phyloP scores from a whole-genome alignment of 2,888 invertebrate species.

The Papilio gigon region DNA sequence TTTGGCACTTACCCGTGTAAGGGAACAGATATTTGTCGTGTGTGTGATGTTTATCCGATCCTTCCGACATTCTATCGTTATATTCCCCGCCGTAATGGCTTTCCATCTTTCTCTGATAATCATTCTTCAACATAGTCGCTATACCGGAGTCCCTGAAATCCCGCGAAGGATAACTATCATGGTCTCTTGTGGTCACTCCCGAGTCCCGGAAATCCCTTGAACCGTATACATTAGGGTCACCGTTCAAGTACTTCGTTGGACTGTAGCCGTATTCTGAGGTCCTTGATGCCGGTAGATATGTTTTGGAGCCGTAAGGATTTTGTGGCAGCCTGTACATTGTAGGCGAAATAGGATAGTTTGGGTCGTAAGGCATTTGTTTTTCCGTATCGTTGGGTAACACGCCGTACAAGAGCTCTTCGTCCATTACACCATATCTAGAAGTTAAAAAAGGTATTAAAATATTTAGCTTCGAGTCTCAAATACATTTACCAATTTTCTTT shows the following conservation, averaged over 20 bases:
- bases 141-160: conserved; percentile 78
- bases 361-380: conserved; percentile 77
- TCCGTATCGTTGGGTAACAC: conserved; percentile 69
- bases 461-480: not conserved
- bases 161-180: conserved; percentile 72
- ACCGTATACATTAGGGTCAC: conserved; percentile 69
- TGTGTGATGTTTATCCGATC: conserved; percentile 87
- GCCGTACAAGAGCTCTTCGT: conserved; percentile 77
- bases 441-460: not conserved
- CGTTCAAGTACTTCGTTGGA: conserved; percentile 73
- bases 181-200: conserved; percentile 69
- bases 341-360: conserved; percentile 77
- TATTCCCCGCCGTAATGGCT: conserved; percentile 78
- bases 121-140: conserved; percentile 79
- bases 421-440: conserved; percentile 75
- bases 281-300: conserved; percentile 66
- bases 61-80: conserved; percentile 85
- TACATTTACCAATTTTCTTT: not conserved
- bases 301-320: conserved; percentile 79
- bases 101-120: conserved; percentile 78
- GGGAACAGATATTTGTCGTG: conserved; percentile 92
- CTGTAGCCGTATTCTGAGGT: conserved; percentile 79
- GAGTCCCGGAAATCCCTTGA: conserved; percentile 71
- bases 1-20: conserved; percentile 84
- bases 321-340: conserved; percentile 75